Evolutionary conservation across 2,888 invertebrate genomes (phyloP), one percentile per base, ranked within the genome.

Genomic region (Dryocosmus kuriphilus): DNA sequence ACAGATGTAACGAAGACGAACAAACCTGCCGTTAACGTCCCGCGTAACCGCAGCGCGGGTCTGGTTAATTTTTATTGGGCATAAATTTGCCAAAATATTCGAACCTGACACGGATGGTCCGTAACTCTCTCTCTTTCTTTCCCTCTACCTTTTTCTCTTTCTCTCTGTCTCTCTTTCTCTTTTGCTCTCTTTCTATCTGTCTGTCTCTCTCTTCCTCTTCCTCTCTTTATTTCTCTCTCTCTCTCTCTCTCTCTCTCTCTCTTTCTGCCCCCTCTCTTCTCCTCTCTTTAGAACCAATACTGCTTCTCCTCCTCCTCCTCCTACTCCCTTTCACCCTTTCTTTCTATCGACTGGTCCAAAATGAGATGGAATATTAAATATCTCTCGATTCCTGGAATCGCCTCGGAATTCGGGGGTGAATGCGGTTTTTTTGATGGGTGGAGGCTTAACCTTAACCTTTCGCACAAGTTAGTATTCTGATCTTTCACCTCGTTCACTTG

Each of bases 71-170:
- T 91, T 91, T 91, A 91, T 91, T 90, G 88, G 83, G 85, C 91
- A 91, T 91, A 91, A 91, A 91, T 91, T 91, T 90, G 90, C 90
- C 90, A 90, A 91, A 91, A 91, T 91, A 91, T 91, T 91, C 90
- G 88, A 84, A 85, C 85, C 82, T 87, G 91, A 91, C 91, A 87
- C 89, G 88, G 89, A 91, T 90, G 90, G 91, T 86, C 86, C 84
- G 88, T 90, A 89, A 90, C 89, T 89, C 87, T 88, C 88, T 89
- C 88, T 88, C 85, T 82, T 75, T 74, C 80, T 80, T 85, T 84
- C 85, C 86, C 84, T 82, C 80, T 79, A 38, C 41, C 65, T 80
- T 75, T 41, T 71, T n/a, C n/a, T n/a, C 76, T 74, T 60, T 63
- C 76, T 76, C 74, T 41, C 73, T 75, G 77, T 74, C 62, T 35